These are phyloP conservation scores for Agriotes lineatus DNA, from an alignment of 2,888 invertebrate genomes.

Conservation along the genomic window DNA sequence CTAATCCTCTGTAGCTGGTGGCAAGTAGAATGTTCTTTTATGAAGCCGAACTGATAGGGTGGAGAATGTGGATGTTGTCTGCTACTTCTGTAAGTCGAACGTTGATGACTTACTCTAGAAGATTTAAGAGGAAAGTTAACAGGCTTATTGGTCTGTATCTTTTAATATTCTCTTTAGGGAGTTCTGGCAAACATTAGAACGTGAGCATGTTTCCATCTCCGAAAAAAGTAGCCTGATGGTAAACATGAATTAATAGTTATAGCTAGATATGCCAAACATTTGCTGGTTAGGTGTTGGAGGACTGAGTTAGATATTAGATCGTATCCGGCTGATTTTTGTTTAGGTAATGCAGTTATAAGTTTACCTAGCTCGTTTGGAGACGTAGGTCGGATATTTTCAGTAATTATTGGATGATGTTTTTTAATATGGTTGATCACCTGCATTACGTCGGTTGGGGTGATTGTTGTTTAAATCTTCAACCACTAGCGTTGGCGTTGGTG, in stretches of 20 bases:
- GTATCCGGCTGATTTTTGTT: background rate
- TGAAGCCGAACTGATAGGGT: constrained; percentile 2
- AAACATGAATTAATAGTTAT: background rate
- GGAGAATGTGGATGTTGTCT: background rate
- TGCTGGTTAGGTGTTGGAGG: background rate
- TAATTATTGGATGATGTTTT: background rate
- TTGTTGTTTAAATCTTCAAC: too few species aligned
- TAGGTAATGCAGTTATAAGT: background rate
- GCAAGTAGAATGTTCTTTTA: background rate
- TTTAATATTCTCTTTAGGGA: background rate
- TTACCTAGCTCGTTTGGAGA: background rate
- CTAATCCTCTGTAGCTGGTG: constrained; percentile 4
- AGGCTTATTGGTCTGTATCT: constrained; percentile 2
- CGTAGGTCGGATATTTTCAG: background rate
- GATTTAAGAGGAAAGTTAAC: background rate
- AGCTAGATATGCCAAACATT: background rate
- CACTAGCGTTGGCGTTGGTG: too few species aligned
- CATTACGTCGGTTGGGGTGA: too few species aligned
- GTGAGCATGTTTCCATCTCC: background rate
- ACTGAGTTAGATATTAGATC: constrained; percentile 2
- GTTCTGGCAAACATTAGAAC: background rate
- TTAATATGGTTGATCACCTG: background rate
- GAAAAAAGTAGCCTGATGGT: background rate
- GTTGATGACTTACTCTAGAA: constrained; percentile 5
- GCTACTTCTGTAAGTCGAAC: background rate